phyloP scores from a whole-genome alignment of 2,113 vertebrate species.

The Silurus glanis region DNA sequence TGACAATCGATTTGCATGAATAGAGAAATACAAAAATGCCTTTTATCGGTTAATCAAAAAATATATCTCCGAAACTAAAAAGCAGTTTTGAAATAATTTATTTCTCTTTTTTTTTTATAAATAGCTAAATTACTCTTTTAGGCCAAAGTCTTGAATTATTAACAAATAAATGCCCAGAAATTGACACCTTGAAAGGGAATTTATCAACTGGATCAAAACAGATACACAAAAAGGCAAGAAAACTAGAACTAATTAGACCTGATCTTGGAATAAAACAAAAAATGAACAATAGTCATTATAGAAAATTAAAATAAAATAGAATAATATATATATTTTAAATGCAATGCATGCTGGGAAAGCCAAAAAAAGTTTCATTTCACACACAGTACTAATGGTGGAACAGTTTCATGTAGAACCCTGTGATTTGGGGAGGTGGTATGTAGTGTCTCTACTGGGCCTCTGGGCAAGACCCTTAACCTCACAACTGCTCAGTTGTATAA shows the following conservation, averaged over 20 bases:
- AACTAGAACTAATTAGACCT: too few relatives aligned
- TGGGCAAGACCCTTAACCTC: too few relatives aligned
- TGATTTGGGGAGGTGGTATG: too few relatives aligned
- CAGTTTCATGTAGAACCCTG: background rate
- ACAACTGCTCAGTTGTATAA: too few relatives aligned
- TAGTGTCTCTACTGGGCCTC: too few relatives aligned
- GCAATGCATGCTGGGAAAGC: background rate
- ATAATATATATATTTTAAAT: background rate
- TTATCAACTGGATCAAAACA: background rate
- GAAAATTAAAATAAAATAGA: background rate
- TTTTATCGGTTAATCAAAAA: too few relatives aligned
- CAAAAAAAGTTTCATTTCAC: background rate
- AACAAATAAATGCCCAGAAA: background rate
- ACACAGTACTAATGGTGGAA: background rate
- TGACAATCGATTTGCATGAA: background rate
- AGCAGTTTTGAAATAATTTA: too few relatives aligned
- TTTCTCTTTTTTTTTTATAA: too few relatives aligned
- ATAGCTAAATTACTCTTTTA: background rate
- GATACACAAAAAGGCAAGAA: background rate
- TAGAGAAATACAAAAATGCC: too few relatives aligned
- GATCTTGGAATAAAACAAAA: background rate
- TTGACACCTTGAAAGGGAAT: background rate
- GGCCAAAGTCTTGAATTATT: background rate
- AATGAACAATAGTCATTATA: background rate
- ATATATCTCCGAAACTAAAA: too few relatives aligned